These are phyloP conservation scores for Crocallis elinguaria DNA, from an alignment of 2,888 invertebrate genomes.

Conservation along the genomic window DNA sequence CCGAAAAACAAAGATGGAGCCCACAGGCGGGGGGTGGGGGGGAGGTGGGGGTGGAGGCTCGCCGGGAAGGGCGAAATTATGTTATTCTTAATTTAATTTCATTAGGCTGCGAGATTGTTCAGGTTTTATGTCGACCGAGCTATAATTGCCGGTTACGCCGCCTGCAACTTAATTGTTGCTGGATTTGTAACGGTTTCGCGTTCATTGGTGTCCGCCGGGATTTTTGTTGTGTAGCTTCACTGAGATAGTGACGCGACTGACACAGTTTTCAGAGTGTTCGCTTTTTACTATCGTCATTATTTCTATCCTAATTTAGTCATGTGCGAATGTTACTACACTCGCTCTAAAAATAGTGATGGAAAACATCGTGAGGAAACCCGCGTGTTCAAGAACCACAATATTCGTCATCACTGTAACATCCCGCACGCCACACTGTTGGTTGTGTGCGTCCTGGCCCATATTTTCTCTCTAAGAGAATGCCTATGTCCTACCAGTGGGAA, in stretches of 20 bases:
- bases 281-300: background rate
- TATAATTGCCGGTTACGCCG: conserved; percentile 40
- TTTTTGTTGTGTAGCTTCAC: conserved; percentile 11
- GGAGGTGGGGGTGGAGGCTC: conserved; percentile 23
- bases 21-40: conserved; percentile 10
- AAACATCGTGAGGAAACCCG: too few species aligned
- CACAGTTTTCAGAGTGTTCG: background rate
- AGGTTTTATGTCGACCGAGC: conserved; percentile 45
- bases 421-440: too few species aligned
- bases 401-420: too few species aligned
- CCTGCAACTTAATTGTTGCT: conserved; percentile 46
- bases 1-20: conserved; percentile 69
- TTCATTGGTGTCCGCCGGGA: too few species aligned
- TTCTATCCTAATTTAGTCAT: too few species aligned
- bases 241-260: conserved; percentile 3
- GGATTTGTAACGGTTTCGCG: conserved; percentile 40
- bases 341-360: too few species aligned
- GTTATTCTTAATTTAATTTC: conserved; percentile 81
- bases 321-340: too few species aligned
- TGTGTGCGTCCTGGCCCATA: too few species aligned
- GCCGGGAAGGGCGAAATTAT: conserved; percentile 56
- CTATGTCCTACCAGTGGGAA: too few species aligned
- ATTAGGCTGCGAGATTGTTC: conserved; percentile 73
- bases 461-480: too few species aligned
- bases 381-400: too few species aligned